These are phyloP conservation scores for Nebria ingens DNA, from an alignment of 1,140 invertebrate species.

Conservation along the genomic window DNA sequence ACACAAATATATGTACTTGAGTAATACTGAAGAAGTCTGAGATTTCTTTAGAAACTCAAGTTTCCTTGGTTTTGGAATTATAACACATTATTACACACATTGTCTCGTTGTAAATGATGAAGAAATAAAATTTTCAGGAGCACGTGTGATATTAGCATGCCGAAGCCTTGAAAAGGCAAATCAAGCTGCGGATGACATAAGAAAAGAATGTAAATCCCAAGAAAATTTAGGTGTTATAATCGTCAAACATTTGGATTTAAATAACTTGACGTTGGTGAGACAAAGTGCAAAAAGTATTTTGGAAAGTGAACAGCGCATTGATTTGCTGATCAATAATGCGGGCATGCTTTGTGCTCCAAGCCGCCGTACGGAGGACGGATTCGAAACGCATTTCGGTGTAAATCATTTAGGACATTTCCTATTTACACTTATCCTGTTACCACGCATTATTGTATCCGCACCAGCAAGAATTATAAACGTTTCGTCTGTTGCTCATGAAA, in stretches of 20 bases:
- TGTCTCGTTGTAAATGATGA: no score
- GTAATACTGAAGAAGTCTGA: no score
- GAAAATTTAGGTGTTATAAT: slow-evolving; percentile 44
- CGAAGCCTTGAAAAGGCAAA: slow-evolving; percentile 31
- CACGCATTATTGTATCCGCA: slow-evolving; percentile 39
- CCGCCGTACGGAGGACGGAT: slow-evolving; percentile 59
- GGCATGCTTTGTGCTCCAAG: slow-evolving; percentile 63
- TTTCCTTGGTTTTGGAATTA: no score
- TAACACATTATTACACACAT: no score
- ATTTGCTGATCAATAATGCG: slow-evolving; percentile 74
- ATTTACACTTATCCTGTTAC: slow-evolving; percentile 66
- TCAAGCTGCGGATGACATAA: slow-evolving; percentile 34
- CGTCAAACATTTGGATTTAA: slow-evolving; percentile 55
- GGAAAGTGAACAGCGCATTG: slow-evolving; percentile 47
- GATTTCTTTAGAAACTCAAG: no score
- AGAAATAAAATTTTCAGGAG: slow-evolving; percentile 33
- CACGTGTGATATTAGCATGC: slow-evolving; percentile 36
- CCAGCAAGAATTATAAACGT: slow-evolving; percentile 51
- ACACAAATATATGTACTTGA: no score
- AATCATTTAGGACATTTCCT: slow-evolving; percentile 81
- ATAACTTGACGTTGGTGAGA: slow-evolving; percentile 58
- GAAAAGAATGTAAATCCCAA: slow-evolving; percentile 33
- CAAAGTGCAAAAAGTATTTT: slow-evolving; percentile 54
- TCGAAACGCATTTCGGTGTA: slow-evolving; percentile 66
- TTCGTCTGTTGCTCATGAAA: slow-evolving; percentile 44